Base-by-base conservation (phyloP, 2,888 invertebrate genomes). In the Tetropium fuscum region DNA sequence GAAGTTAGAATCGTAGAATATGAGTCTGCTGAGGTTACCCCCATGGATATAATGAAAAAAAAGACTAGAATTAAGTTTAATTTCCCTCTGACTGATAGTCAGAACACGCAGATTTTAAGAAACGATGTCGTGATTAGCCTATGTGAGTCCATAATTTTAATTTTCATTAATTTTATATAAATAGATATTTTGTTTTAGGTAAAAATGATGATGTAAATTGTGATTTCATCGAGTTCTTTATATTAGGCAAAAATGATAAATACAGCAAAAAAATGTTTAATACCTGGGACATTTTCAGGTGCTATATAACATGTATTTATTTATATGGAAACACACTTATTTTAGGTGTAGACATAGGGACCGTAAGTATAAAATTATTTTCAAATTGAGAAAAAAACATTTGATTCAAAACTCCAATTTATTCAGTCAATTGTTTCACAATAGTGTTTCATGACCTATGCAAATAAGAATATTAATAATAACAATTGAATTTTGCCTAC, bases 301-400 rank as follows among this genome's bases (percentile, higher is more conserved):
- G 78, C 13, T 74, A 74, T 30, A 80, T 82, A 25, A 79, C 80
- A 3, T 80, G 80, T 63, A 78, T 81, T 68, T 80, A 71, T 64
- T 60, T 81, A 2, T 81, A 81, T 70, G 81, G 81, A 11, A 81
- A 80, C 57, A 81, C 80, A 7, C 72, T 82, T 49, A 68, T 81
- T 13, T 60, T 82, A 16, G 81, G 80, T 27, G 76, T 78, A 18
- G 78, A 78, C 66, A 70, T 71, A 25, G 81, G 81, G 60, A 73
- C 68, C 58, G 80, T 81, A 72, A 74, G 79, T 75, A 55, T 4
- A 34, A 7, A 19, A 36, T 56, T 48, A 54, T 53, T 36, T 10
- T 27, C 8, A 7, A 30, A 7, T 30, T 30, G 10, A 4, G 8
- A 7, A 10, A 3, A 30, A 30, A n/a, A n/a, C n/a, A n/a, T n/a